Percentiles rank a stretch among this genome's conserved stretches.
Conservation (phyloP, 2,888 invertebrate genomes). For the Gibbula magus region DNA sequence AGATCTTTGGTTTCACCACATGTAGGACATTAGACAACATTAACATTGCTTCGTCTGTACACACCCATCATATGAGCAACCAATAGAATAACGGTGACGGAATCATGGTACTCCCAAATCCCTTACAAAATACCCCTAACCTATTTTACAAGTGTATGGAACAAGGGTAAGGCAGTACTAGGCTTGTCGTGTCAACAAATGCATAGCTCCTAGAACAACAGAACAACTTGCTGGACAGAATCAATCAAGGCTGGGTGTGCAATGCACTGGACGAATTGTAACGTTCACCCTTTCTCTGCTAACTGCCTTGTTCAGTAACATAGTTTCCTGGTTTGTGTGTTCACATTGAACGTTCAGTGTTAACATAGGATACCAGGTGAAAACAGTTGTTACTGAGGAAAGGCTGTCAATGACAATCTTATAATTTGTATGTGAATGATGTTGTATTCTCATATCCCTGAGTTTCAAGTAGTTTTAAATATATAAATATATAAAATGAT, state of each 20-base stretch:
- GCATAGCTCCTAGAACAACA: background rate
- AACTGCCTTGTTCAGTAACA: too few relatives aligned
- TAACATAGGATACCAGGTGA: too few relatives aligned
- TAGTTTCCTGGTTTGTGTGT: too few relatives aligned
- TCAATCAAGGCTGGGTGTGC: background rate
- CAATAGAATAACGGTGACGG: background rate
- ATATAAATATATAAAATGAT: too few relatives aligned
- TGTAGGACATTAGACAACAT: background rate
- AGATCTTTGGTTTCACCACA: slow-evolving; percentile 26
- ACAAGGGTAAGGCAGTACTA: slow-evolving; percentile 2
- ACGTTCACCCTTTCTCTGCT: background rate
- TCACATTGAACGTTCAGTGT: too few relatives aligned
- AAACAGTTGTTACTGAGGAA: too few relatives aligned
- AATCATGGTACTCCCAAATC: background rate
- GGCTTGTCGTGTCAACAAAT: background rate
- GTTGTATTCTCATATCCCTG: too few relatives aligned
- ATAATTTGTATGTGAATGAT: too few relatives aligned
- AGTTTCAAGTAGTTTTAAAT: too few relatives aligned
- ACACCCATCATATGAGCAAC: background rate
- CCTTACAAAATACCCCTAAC: background rate
- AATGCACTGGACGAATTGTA: slow-evolving; percentile 14
- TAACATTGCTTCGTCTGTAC: background rate
- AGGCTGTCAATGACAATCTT: too few relatives aligned
- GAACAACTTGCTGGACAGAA: background rate
- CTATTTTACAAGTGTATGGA: background rate